phyloP scores from a whole-genome alignment of 1,140 invertebrate species.

The Pissodes strobi region DNA sequence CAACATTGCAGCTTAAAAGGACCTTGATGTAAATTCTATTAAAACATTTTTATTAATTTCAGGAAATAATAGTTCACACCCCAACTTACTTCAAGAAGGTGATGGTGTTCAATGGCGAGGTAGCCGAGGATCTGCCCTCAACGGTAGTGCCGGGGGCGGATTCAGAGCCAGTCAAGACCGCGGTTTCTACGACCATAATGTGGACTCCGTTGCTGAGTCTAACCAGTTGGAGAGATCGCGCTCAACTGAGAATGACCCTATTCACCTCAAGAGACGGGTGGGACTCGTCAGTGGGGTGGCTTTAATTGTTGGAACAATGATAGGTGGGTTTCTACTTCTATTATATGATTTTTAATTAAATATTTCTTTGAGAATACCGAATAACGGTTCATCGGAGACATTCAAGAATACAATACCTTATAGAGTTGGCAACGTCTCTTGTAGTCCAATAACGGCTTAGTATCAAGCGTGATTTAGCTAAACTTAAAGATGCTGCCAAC shows the following conservation, averaged over 20 bases:
- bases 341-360: neutral
- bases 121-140: conserved; percentile 41
- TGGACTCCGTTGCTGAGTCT: conserved; percentile 56
- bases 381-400: too few relatives aligned
- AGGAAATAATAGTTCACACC: conserved; percentile 54
- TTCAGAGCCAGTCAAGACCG: conserved; percentile 50
- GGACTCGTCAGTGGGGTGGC: conserved; percentile 97
- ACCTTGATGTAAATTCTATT: too few relatives aligned
- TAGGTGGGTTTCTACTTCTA: conserved; percentile 64
- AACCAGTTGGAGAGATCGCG: conserved; percentile 82
- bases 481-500: too few relatives aligned
- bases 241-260: conserved; percentile 89
- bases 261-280: conserved; percentile 97
- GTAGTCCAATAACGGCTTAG: too few relatives aligned
- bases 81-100: conserved; percentile 47
- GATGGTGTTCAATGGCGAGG: conserved; percentile 55
- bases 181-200: conserved; percentile 50
- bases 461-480: too few relatives aligned
- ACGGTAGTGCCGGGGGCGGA: conserved; percentile 43
- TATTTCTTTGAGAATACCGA: too few relatives aligned
- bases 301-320: conserved; percentile 96
- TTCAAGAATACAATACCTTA: too few relatives aligned
- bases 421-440: too few relatives aligned
- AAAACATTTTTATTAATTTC: conserved; percentile 26
- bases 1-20: neutral